Evolutionary conservation across 1,140 invertebrate species (phyloP).

Genomic region (Heliconius melpomene): DNA sequence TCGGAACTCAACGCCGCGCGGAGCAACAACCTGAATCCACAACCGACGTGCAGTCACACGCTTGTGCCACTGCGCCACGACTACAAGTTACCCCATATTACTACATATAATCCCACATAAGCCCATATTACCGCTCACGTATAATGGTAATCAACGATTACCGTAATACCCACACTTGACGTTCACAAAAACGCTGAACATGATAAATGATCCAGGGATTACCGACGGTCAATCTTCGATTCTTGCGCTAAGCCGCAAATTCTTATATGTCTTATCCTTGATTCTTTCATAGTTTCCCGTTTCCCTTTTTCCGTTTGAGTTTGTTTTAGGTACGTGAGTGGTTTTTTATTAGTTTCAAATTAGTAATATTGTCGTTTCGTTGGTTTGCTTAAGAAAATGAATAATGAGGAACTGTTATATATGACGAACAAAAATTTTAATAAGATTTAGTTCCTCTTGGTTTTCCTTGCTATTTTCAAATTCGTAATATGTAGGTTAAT

Average conservation of each 20-base stretch:
- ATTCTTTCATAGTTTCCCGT: constrained; percentile 25
- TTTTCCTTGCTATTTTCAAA: too few relatives aligned
- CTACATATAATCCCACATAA: not conserved
- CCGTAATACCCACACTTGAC: constrained; percentile 12
- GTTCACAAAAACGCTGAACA: constrained; percentile 20
- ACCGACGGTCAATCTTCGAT: constrained; percentile 41
- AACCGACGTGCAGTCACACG: too few relatives aligned
- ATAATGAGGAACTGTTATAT: too few relatives aligned
- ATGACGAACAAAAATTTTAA: too few relatives aligned
- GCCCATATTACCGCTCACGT: not conserved
- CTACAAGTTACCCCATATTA: not conserved
- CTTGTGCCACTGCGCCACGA: too few relatives aligned
- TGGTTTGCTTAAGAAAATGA: too few relatives aligned
- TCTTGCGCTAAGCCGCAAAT: constrained; percentile 39
- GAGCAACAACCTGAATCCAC: too few relatives aligned
- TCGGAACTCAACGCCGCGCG: too few relatives aligned
- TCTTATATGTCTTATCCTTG: constrained; percentile 32
- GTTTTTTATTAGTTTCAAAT: not conserved
- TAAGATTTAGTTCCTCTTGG: too few relatives aligned
- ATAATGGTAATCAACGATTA: constrained; percentile 14
- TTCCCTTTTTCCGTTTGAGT: not conserved
- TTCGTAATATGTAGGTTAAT: too few relatives aligned
- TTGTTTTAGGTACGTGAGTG: not conserved
- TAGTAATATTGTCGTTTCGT: not conserved
- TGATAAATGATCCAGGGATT: constrained; percentile 39